Evolutionary conservation across 2,797 vertebrate species (phyloP).

Genomic region (Sebastes glaucus): DNA sequence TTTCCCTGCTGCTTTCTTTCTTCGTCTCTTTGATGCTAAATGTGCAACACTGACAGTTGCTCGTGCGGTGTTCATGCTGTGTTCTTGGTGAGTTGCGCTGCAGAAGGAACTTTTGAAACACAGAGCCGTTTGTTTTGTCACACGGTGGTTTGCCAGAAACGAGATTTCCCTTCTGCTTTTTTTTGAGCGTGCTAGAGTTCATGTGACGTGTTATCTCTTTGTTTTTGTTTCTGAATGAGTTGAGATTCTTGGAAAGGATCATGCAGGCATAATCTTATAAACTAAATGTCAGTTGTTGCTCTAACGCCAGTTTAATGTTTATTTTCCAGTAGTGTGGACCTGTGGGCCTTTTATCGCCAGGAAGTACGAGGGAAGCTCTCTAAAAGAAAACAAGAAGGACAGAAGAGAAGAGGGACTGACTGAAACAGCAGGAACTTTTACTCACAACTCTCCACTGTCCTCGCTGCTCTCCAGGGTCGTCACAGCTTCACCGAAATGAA

Average conservation of each 20-base stretch:
- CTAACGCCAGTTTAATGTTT: background rate
- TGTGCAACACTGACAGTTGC: background rate
- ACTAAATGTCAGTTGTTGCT: background rate
- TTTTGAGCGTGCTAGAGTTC: background rate
- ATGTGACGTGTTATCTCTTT: background rate
- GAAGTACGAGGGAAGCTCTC: background rate
- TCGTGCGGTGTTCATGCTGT: background rate
- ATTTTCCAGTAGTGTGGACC: slow-evolving; percentile 16
- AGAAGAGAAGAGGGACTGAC: background rate
- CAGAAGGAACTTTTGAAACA: background rate
- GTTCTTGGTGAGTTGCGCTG: background rate
- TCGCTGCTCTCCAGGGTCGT: background rate
- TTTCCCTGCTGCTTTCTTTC: background rate
- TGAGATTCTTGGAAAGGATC: background rate
- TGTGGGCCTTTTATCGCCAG: background rate
- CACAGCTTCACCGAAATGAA: slow-evolving; percentile 83
- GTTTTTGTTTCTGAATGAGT: slow-evolving; percentile 30
- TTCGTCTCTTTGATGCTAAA: background rate
- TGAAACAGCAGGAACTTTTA: background rate
- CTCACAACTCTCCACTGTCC: background rate
- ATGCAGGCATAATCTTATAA: background rate
- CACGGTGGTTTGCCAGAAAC: background rate
- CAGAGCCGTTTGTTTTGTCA: background rate
- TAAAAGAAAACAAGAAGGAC: background rate
- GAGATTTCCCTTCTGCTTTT: slow-evolving; percentile 19